These are phyloP conservation scores for Cataglyphis altisquamis DNA, from an alignment of 2,888 invertebrate genomes.

Conservation along the genomic window DNA sequence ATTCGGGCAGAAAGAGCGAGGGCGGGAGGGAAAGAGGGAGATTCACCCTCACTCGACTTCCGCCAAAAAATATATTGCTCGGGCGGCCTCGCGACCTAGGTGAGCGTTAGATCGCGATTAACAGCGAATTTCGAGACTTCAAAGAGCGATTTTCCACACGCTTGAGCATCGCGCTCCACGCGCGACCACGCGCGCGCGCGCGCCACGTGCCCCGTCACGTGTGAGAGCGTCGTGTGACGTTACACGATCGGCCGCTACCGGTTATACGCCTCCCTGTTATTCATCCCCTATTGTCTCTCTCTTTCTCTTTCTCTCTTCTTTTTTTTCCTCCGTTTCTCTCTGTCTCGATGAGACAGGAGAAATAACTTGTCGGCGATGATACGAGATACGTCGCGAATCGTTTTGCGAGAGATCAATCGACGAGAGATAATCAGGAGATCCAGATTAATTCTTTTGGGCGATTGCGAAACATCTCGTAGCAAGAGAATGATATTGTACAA, in stretches of 20 bases:
- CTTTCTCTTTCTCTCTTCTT: no score
- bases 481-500: neutral
- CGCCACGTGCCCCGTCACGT: slow-evolving; percentile 76
- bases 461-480: neutral
- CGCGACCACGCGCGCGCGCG: slow-evolving; percentile 39
- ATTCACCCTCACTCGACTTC: slow-evolving; percentile 68
- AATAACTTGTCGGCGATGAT: slow-evolving; percentile 43
- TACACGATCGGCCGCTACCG: slow-evolving; percentile 67
- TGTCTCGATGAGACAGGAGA: neutral
- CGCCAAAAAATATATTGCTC: slow-evolving; percentile 60
- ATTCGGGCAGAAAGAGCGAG: slow-evolving; percentile 42
- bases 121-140: slow-evolving; percentile 74
- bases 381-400: slow-evolving; percentile 17
- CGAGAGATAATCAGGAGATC: slow-evolving; percentile 6
- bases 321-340: neutral
- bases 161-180: slow-evolving; percentile 70
- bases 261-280: slow-evolving; percentile 50
- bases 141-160: slow-evolving; percentile 83
- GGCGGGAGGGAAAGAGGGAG: neutral
- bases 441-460: slow-evolving; percentile 6
- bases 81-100: slow-evolving; percentile 62
- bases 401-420: slow-evolving; percentile 1
- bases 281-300: neutral
- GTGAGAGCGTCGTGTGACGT: slow-evolving; percentile 66
- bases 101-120: slow-evolving; percentile 78